These are phyloP conservation scores for Monopterus albus DNA, from an alignment of 2,113 vertebrate species.

Conservation along the genomic window DNA sequence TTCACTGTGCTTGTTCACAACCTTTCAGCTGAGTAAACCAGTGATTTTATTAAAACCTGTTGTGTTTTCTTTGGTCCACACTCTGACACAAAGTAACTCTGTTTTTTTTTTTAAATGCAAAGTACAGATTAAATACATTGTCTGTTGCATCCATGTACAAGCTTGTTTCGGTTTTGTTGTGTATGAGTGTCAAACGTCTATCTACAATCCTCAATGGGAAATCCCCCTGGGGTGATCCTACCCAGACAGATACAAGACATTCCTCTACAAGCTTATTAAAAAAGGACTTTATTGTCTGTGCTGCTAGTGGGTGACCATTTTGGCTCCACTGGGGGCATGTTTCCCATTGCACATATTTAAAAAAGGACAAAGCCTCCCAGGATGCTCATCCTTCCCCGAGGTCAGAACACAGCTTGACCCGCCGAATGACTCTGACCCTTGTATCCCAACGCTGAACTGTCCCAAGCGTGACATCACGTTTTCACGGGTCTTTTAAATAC, in stretches of 20 bases:
- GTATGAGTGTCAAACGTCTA: slow-evolving; percentile 13
- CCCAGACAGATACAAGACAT: slow-evolving; percentile 60
- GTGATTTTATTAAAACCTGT: slow-evolving; percentile 19
- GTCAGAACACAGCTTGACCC: slow-evolving; percentile 25
- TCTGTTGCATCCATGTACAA: too few species aligned
- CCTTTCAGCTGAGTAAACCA: background rate
- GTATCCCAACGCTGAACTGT: slow-evolving; percentile 18
- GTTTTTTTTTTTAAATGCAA: background rate
- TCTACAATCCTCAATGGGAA: slow-evolving; percentile 29
- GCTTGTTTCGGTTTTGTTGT: too few species aligned
- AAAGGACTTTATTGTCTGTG: slow-evolving; percentile 47
- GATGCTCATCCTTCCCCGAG: slow-evolving; percentile 26
- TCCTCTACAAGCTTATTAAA: slow-evolving; percentile 39
- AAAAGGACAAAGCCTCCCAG: slow-evolving; percentile 39
- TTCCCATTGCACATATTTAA: slow-evolving; percentile 27
- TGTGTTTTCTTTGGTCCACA: too few species aligned
- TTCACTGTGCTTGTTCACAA: background rate
- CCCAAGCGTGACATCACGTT: slow-evolving; percentile 9
- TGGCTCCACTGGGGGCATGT: background rate
- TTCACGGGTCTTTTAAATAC: background rate
- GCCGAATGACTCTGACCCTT: slow-evolving; percentile 22
- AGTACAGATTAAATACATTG: too few species aligned
- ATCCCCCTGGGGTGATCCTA: slow-evolving; percentile 41
- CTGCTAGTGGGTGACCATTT: background rate
- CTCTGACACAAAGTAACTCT: too few species aligned